Conservation (phyloP, 2,113 vertebrate genomes). For the Diglossa brunneiventris region DNA sequence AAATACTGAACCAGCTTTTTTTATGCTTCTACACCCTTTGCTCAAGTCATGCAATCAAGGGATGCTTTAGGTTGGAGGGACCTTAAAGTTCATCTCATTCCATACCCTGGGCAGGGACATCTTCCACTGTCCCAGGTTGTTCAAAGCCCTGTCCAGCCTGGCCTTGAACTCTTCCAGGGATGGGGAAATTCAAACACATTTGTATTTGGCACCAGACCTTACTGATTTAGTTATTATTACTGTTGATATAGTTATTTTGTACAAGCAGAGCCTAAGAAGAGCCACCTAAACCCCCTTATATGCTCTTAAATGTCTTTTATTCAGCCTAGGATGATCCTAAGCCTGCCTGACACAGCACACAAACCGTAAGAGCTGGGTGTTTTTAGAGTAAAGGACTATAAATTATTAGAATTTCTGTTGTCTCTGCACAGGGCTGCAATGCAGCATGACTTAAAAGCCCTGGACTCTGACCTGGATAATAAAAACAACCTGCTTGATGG, state of each 20-base stretch:
- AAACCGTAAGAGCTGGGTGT: neutral
- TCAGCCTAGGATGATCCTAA: neutral
- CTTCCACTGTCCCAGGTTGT: neutral
- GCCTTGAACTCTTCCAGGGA: neutral
- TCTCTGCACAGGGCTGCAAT: neutral
- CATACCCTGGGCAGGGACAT: neutral
- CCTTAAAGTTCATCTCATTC: neutral
- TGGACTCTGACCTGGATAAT: constrained; percentile 40
- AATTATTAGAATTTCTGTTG: constrained; percentile 25
- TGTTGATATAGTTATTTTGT: neutral
- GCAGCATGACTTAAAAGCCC: neutral
- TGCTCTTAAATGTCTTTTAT: neutral
- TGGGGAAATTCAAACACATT: neutral
- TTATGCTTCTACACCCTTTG: neutral
- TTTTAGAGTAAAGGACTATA: neutral
- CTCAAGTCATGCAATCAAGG: neutral
- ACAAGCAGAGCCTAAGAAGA: neutral
- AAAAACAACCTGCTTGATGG: constrained; percentile 23
- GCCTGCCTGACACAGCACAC: neutral
- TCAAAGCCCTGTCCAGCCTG: neutral
- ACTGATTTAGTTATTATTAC: neutral
- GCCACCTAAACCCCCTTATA: neutral
- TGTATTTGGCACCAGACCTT: neutral
- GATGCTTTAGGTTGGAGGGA: neutral
- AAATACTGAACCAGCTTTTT: neutral